phyloP scores from a whole-genome alignment of 2,888 invertebrate species.

The Platerodrilus igneus region DNA sequence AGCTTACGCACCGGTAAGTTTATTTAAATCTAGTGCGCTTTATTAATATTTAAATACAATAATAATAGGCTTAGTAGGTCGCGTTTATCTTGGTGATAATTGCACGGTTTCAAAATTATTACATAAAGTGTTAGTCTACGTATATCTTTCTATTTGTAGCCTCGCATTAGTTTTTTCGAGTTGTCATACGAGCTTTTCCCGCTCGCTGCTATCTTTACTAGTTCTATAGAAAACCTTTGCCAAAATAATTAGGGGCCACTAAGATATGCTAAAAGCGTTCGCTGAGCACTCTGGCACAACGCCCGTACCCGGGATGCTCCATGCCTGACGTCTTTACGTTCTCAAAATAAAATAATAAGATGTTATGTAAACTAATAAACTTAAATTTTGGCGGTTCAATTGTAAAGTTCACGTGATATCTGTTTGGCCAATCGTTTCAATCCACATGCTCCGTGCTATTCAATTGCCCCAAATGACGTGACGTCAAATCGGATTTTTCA shows the following conservation, averaged over 20 bases:
- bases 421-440: conserved; percentile 46
- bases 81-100: too few species aligned
- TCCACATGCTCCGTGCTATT: conserved; percentile 49
- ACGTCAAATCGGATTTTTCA: conserved; percentile 19
- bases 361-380: conserved; percentile 19
- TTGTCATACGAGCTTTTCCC: conserved; percentile 28
- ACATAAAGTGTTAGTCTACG: too few species aligned
- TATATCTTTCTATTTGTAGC: conserved; percentile 26
- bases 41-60: too few species aligned
- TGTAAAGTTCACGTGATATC: conserved; percentile 25
- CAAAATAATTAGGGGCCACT: conserved; percentile 73
- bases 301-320: conserved; percentile 33
- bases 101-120: too few species aligned
- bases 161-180: conserved; percentile 29
- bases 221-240: conserved; percentile 55
- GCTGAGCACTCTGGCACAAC: conserved; percentile 32
- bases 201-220: conserved; percentile 30
- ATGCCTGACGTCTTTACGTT: conserved; percentile 19
- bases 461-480: conserved; percentile 15
- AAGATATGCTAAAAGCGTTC: conserved; percentile 34
- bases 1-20: conserved; percentile 46
- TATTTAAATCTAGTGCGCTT: conserved; percentile 29
- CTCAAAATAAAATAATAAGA: conserved; percentile 26
- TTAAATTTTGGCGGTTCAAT: conserved; percentile 21
- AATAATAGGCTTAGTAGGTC: too few species aligned